Evolutionary conservation across 2,113 vertebrate genomes (phyloP).

Genomic region (Colaptes auratus): DNA sequence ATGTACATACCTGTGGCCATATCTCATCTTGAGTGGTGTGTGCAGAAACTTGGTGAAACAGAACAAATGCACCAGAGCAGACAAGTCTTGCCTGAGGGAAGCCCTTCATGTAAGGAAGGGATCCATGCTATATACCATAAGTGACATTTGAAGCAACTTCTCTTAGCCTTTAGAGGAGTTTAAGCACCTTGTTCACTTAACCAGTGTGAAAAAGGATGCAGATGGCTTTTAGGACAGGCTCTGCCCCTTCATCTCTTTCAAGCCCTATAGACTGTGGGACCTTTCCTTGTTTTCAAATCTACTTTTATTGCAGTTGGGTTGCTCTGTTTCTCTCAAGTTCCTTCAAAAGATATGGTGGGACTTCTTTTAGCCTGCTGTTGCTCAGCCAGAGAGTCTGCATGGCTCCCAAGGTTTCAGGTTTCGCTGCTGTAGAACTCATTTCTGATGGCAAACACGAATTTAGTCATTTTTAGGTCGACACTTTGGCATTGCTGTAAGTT

Average conservation of each 20-base stretch:
- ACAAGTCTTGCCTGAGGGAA: neutral
- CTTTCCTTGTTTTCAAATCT: neutral
- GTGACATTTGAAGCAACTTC: neutral
- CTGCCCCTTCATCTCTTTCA: neutral
- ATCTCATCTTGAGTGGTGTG: neutral
- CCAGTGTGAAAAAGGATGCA: neutral
- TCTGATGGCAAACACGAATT: neutral
- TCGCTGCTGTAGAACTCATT: constrained; percentile 41
- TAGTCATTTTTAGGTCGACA: constrained; percentile 25
- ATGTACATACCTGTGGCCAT: neutral
- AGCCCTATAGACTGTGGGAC: neutral
- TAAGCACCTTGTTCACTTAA: neutral
- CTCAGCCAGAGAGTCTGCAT: neutral
- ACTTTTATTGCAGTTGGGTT: neutral
- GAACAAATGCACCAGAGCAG: neutral
- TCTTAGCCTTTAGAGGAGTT: neutral
- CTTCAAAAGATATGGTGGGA: neutral
- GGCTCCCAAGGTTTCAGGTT: constrained; percentile 19
- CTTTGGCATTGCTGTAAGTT: neutral
- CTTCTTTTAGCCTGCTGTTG: neutral
- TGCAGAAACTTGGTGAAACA: neutral
- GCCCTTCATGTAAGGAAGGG: neutral
- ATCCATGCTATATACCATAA: neutral
- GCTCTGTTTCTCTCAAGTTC: neutral
- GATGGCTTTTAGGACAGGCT: neutral